Evolutionary conservation across 2,113 vertebrate species (phyloP), one percentile per base, ranked within the genome.

Genomic region (Lathamus discolor): DNA sequence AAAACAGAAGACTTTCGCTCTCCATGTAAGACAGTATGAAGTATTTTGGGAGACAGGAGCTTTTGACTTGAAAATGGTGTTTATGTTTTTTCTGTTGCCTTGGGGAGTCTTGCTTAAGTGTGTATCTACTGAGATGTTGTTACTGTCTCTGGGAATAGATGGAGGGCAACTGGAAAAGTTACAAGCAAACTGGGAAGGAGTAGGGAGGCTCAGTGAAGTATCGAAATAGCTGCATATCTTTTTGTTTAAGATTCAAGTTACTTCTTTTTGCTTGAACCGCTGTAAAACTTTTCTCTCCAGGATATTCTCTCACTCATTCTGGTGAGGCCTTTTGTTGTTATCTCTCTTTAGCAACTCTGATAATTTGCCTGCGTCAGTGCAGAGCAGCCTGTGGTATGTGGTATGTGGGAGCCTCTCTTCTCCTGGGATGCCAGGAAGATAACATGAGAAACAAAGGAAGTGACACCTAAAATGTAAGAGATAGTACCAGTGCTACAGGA

Each of bases 1-100:
- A 86, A 90, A 79, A 6, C 17, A 94, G 62, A 87, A 92, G 87
- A 69, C 37, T 94, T 84, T 87, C 48, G 27, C 22, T 88, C 15
- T 62, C 54, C 2, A 1, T 33, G 22, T 63, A 68, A 44, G 41
- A n/a, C 0, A 0, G 4, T 31, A 20, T n/a, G 24, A 77, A 57
- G 27, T 25, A 44, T 86, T 93, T 81, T 6, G 31, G 28, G 46
- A 84, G 51, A 41, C 13, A 25, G 10, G 35, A 85, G 37, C 25
- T 57, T 77, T 64, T 83, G 28, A 43, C 41, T 81, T 59, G 63
- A 68, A 35, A 68, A 81, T 44, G 7, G 20, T 70, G 23, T 69
- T 6, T 77, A 16, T 85, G 13, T 55, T 25, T 70, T 91, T 96
- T 83, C 48, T 64, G 10, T 90, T 92, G 41, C 43, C 64, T 79